These are phyloP conservation scores for Rhagologus leucostigma DNA, from an alignment of 2,113 vertebrate genomes.

Conservation along the genomic window DNA sequence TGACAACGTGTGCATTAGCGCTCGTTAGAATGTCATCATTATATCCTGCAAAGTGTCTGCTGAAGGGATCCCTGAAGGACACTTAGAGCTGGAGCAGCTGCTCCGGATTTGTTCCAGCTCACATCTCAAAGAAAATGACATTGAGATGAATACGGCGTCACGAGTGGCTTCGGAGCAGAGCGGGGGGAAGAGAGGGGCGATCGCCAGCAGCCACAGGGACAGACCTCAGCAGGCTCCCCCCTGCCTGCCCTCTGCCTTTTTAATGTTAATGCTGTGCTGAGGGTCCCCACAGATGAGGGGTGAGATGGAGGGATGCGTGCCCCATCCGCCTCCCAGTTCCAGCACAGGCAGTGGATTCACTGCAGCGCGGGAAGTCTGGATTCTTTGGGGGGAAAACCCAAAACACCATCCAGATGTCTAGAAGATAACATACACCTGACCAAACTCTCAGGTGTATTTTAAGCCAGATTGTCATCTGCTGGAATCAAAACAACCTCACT, in stretches of 20 bases:
- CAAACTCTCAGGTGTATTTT: neutral
- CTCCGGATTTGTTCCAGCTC: conserved; percentile 82
- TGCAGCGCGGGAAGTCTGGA: rapidly evolving
- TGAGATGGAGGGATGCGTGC: rapidly evolving
- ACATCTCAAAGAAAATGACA: conserved; percentile 77
- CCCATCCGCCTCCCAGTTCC: neutral
- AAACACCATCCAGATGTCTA: neutral
- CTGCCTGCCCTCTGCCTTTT: neutral
- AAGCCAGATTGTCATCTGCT: neutral
- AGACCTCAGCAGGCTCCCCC: neutral
- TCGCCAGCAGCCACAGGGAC: rapidly evolving
- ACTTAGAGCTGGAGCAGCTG: conserved; percentile 82
- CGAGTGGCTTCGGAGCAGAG: neutral
- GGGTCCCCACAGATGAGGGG: rapidly evolving
- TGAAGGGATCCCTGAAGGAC: conserved; percentile 80
- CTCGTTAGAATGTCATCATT: conserved; percentile 86
- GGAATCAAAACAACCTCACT: neutral
- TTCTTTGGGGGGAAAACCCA: neutral
- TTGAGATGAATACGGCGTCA: conserved; percentile 64
- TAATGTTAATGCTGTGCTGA: rapidly evolving
- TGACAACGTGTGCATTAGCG: conserved; percentile 82
- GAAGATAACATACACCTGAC: neutral
- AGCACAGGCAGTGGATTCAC: rapidly evolving
- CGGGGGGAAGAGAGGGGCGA: neutral
- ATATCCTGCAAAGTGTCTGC: conserved; percentile 78